Base-by-base conservation (phyloP, 1,140 invertebrate species). In the Amyelois transitella region DNA sequence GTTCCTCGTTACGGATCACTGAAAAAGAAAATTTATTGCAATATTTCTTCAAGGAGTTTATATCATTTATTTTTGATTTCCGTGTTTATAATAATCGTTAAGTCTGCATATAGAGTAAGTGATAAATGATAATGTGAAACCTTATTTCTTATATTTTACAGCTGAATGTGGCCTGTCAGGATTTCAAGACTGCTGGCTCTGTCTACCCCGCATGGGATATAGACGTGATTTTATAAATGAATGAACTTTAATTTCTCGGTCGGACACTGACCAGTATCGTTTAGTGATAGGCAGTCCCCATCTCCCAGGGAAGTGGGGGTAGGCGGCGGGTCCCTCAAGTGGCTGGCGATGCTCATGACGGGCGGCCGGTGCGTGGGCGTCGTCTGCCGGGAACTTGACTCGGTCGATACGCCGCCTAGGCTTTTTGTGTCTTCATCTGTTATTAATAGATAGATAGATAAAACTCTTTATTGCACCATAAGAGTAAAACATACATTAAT, bases 321-420 rank as follows among this genome's bases (percentile, higher is more conserved):
- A 43, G 84, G 80, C 32, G 84, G 84, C 18, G 83, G 81, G 62
- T 87, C 81, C 0, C 69, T 63, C 49, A 84, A 62, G 21, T 80
- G 76, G 53, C 66, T 79, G 44, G 70, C 84, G 20, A 94, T 91
- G 60, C 91, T 93, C 92, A 94, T 93, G 7, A 94, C 91, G 6
- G 93, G 94, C 17, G 91, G 91, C 53, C 91, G 91, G 81, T 94
- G 93, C 0, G 91, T 92, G 4, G 91, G 89, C 10, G 91, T 91
- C 6, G 89, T 91, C 61, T 93, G 92, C 6, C 92, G 91, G 5
- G 92, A 92, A 6, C 75, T 66, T 2, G 79, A 74, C 8, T 77
- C 81, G 5, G 72, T 70, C 1, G 81, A 82, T 18, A 81, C 44
- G 53, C 83, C 53, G 66, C 88, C 51, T 66, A 88, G 45, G 77